Evolutionary conservation across 2,797 vertebrate species (phyloP).

Genomic region (Gadopsis bispinosus): DNA sequence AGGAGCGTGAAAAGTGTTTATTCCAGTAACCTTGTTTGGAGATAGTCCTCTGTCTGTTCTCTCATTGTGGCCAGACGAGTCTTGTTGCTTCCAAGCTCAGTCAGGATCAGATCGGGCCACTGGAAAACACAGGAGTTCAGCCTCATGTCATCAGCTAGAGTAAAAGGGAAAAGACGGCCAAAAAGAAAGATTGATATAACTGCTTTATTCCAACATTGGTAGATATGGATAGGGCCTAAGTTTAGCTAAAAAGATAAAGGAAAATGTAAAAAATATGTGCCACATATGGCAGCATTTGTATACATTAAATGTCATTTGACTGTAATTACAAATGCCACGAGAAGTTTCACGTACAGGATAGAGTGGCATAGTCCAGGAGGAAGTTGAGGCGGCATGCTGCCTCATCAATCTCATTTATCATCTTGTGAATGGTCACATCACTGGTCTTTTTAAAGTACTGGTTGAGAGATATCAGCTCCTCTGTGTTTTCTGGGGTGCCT

Average conservation of each 20-base stretch:
- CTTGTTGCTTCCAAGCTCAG: constrained; percentile 84
- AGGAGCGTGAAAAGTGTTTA: neutral
- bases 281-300: neutral
- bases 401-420: constrained; percentile 85
- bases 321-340: neutral
- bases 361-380: constrained; percentile 87
- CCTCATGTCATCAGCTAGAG: constrained; percentile 88
- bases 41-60: constrained; percentile 77
- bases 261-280: no score
- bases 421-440: constrained; percentile 87
- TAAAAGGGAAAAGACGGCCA: constrained; percentile 3
- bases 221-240: neutral
- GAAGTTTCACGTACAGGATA: constrained; percentile 83
- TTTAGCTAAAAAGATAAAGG: neutral
- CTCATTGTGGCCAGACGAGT: constrained; percentile 71
- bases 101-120: constrained; percentile 88
- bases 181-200: neutral
- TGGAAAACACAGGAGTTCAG: constrained; percentile 89
- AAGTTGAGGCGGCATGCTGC: constrained; percentile 86
- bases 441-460: constrained; percentile 85
- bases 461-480: constrained; percentile 86
- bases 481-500: constrained; percentile 83
- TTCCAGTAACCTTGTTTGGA: constrained; percentile 85
- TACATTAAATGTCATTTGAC: neutral
- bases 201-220: neutral